Conservation (phyloP, 2,888 invertebrate genomes). For the Agyllia agylla region DNA sequence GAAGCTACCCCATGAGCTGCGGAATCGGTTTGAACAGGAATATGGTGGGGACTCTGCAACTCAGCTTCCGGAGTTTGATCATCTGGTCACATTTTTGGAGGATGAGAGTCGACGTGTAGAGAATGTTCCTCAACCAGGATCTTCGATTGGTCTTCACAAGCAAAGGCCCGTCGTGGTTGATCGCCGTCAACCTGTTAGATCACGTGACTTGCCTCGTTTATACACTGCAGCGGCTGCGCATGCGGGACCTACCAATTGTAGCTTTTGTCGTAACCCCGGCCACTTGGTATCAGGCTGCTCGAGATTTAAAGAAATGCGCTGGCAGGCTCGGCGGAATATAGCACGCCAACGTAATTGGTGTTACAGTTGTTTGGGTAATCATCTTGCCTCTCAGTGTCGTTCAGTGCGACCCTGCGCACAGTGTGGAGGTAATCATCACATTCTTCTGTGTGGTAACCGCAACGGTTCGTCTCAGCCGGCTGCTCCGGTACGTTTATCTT, state of each 20-base stretch:
- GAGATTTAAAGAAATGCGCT: background rate
- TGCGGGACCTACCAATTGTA: background rate
- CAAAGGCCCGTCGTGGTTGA: background rate
- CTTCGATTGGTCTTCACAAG: background rate
- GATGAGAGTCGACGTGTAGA: conserved; percentile 6
- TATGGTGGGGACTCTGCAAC: conserved; percentile 18
- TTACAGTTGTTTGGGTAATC: conserved; percentile 13
- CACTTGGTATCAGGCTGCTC: background rate
- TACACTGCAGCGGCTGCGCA: background rate
- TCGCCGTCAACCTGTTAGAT: background rate
- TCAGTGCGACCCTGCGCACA: background rate
- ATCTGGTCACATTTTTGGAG: background rate
- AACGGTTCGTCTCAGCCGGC: background rate
- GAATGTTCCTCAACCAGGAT: background rate
- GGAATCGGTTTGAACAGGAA: conserved; percentile 18
- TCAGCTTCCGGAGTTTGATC: conserved; percentile 7
- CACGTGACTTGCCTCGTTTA: background rate
- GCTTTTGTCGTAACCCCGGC: background rate
- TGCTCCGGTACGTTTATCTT: background rate
- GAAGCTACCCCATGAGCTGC: conserved; percentile 19
- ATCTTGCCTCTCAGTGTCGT: background rate
- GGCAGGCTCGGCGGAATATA: conserved; percentile 17
- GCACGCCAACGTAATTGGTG: conserved; percentile 7
- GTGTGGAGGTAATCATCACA: background rate
- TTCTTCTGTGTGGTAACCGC: background rate